These are phyloP conservation scores for Lethrus apterus DNA, from an alignment of 1,140 invertebrate genomes.

Conservation along the genomic window DNA sequence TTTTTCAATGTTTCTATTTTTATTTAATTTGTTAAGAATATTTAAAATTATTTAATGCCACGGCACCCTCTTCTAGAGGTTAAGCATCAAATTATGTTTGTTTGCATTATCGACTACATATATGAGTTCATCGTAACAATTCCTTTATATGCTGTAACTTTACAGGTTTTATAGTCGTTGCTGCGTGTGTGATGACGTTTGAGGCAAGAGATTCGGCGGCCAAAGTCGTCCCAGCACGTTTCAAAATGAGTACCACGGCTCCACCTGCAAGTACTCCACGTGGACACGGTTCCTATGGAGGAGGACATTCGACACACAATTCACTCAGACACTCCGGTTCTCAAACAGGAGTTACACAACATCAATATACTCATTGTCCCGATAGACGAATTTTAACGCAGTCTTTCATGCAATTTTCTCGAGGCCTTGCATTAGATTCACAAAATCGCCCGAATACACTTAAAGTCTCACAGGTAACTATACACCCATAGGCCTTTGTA, in stretches of 20 bases:
- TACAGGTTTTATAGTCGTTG: slow-evolving; percentile 87
- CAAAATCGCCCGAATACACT: slow-evolving; percentile 16
- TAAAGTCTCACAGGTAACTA: slow-evolving; percentile 28
- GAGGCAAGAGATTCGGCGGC: slow-evolving; percentile 81
- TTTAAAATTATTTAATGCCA: too few species aligned
- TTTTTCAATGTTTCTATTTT: too few species aligned
- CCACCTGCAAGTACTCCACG: slow-evolving; percentile 13
- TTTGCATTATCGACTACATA: too few species aligned
- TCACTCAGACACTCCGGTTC: slow-evolving; percentile 34
- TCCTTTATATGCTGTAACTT: too few species aligned
- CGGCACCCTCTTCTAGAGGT: too few species aligned
- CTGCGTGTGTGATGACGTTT: slow-evolving; percentile 92
- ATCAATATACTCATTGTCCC: slow-evolving; percentile 22
- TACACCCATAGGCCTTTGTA: background rate
- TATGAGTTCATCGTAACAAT: too few species aligned
- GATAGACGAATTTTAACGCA: slow-evolving; percentile 57
- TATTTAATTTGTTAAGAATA: too few species aligned
- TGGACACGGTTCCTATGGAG: slow-evolving; percentile 6
- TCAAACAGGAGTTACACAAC: slow-evolving; percentile 39
- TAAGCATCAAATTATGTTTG: too few species aligned
- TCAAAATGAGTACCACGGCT: slow-evolving; percentile 49
- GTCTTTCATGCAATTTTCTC: slow-evolving; percentile 63
- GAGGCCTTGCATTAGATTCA: slow-evolving; percentile 44
- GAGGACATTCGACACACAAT: slow-evolving; percentile 20
- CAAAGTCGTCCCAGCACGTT: slow-evolving; percentile 74